These are phyloP conservation scores for Macrosiphum euphorbiae DNA, from an alignment of 2,888 invertebrate genomes.

Conservation along the genomic window DNA sequence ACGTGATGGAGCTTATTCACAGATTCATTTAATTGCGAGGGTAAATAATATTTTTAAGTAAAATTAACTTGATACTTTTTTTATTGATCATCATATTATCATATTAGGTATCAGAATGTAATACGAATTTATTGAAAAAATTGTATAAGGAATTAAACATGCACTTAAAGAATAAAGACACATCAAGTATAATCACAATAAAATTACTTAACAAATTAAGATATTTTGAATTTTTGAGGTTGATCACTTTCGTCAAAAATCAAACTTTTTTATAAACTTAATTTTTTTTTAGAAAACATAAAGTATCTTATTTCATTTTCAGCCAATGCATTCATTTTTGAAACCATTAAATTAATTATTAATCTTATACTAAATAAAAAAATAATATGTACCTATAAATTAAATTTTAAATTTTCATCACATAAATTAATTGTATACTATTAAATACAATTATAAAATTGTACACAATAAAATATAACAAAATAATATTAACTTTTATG, in stretches of 20 bases:
- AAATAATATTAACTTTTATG: background rate
- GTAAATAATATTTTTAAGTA: background rate
- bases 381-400: background rate
- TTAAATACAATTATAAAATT: background rate
- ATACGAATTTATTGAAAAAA: background rate
- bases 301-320: background rate
- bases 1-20: background rate
- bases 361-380: too few relatives aligned
- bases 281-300: background rate
- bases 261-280: background rate
- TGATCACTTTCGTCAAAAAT: background rate
- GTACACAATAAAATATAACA: background rate
- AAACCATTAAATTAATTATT: background rate
- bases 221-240: background rate
- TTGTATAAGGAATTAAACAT: background rate
- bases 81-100: background rate
- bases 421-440: background rate
- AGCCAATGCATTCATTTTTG: background rate
- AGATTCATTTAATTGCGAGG: background rate
- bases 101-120: conserved; percentile 9
- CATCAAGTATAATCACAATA: background rate
- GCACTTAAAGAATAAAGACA: background rate
- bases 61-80: background rate
- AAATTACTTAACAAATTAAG: background rate
- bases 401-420: background rate